Evolutionary conservation across 2,113 vertebrate species (phyloP), one percentile per base, ranked within the genome.

Genomic region (Megaleporinus macrocephalus): DNA sequence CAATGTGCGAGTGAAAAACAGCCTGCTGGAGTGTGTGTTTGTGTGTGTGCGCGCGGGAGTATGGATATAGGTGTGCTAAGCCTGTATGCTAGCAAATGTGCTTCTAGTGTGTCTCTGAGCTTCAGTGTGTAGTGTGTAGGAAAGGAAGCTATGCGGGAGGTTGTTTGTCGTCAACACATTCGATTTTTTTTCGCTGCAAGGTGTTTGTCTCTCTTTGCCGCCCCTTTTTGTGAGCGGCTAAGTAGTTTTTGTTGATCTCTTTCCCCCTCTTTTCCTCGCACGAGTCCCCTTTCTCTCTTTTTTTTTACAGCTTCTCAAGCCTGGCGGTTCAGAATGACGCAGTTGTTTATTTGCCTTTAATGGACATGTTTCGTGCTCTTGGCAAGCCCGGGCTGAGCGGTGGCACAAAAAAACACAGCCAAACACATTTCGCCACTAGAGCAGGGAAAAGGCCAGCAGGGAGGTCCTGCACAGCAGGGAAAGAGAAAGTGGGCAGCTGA

Each of bases 1-100:
- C 80, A 76, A 13, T 76, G 76, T 76, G 71, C 29, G 47, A 65
- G 30, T 83, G 84, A 85, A 85, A 86, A 83, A 86, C 84, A 86
- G 63, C 63, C 68, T 49, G 76, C 73, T 66, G n/a, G 47, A 80
- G 16, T 69, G 77, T 62, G 66, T 72, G 29, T 83, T 30, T 75
- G 18, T 78, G 36, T 82, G 33, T 81, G 18, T 81, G 44, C 71
- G 36, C 61, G 18, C 79, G 44, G 68, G 29, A 65, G 66, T 70
- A 47, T 53, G 61, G 53, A 4, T 65, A 59, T 81, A 75, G 44
- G 70, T 78, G 26, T 72, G 62, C 76, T 16, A 36, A 57, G 15
- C 59, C 29, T 79, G 63, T 41, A 26, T 44, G 16, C 51, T 16
- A 71, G 68, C 29, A 18, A 26, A 36, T 81, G 49, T 87, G 69